Evolutionary conservation across 2,888 invertebrate species (phyloP).

Genomic region (Limnephilus rhombicus): DNA sequence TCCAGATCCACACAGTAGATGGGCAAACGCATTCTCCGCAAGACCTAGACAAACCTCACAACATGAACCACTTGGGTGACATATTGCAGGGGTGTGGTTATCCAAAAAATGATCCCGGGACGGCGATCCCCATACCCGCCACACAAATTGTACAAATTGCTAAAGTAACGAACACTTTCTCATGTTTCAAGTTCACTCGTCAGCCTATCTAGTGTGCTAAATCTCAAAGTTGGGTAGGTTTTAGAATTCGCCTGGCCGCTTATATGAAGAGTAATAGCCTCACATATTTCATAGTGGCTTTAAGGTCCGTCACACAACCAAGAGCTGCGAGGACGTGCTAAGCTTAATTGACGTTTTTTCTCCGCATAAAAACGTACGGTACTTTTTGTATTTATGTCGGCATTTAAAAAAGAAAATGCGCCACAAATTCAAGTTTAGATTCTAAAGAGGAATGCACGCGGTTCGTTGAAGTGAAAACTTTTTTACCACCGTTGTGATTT

Average conservation of each 20-base stretch:
- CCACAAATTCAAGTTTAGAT: background rate
- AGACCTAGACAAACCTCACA: too few relatives aligned
- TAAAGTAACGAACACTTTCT: background rate
- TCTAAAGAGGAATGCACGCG: too few relatives aligned
- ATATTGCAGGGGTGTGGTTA: too few relatives aligned
- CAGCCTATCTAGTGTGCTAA: background rate
- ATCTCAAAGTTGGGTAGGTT: background rate
- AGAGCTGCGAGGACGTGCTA: background rate
- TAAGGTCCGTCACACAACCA: background rate
- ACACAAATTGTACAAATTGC: too few relatives aligned
- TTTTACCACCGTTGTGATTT: too few relatives aligned
- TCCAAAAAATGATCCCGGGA: too few relatives aligned
- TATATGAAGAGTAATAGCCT: background rate
- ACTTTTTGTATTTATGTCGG: background rate
- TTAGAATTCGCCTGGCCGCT: background rate
- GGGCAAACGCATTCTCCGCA: too few relatives aligned
- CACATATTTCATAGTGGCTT: background rate
- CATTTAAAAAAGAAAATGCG: background rate
- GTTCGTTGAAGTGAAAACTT: too few relatives aligned
- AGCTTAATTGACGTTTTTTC: constrained; percentile 1
- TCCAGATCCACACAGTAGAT: too few relatives aligned
- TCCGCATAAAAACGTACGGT: background rate
- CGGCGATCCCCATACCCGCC: too few relatives aligned
- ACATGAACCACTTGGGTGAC: too few relatives aligned
- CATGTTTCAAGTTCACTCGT: background rate